Evolutionary conservation across 2,797 vertebrate genomes (phyloP), one percentile per base, ranked within the genome.

Genomic region (Glyptemys insculpta): DNA sequence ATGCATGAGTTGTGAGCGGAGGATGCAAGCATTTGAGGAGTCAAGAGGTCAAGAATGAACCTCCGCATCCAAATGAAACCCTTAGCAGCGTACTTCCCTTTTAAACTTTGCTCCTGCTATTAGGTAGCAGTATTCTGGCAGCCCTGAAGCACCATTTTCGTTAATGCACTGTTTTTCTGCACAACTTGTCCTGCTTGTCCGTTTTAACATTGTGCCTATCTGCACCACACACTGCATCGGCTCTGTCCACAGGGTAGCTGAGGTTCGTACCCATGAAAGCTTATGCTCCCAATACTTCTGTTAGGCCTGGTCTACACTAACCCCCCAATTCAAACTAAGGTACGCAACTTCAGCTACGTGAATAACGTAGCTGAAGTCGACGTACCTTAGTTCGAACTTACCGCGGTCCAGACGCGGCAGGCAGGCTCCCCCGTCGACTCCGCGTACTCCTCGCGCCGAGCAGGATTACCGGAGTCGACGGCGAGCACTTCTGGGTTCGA

Each of bases 11-110:
- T 8, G 37, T 2, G 1, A 18, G 62, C 54, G 2, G 49, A 34
- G 12, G 5, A 34, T 0, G 25, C n/a, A 8, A 5, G n/a, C 0
- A 23, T 1, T n/a, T n/a, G 18, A 27, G 8, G 1, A 1, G 18
- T 2, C 19, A 19, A 1, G 34, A 37, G 11, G 21, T 44, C 14
- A 47, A 76, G 44, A 27, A 47, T 44, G 41, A 47, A 4, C 41
- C 23, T 15, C 25, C 15, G 9, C 72, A 76, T 47, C 12, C 72
- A 76, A 29, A 25, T 76, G 23, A 76, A 47, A 44, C 2, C 2
- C 41, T 52, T 41, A 49, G 23, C 1, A 52, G 74, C 2, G 12
- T 27, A 2, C 4, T 27, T 53, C 1, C 1, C 0, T 12, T 47
- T n/a, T 56, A 1, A 5, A 68, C 5, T 29, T 3, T 31, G 4